These are phyloP conservation scores for Hemicentrotus pulcherrimus DNA, from an alignment of 35 echinoderm and acorn worm genomes.

Conservation along the genomic window DNA sequence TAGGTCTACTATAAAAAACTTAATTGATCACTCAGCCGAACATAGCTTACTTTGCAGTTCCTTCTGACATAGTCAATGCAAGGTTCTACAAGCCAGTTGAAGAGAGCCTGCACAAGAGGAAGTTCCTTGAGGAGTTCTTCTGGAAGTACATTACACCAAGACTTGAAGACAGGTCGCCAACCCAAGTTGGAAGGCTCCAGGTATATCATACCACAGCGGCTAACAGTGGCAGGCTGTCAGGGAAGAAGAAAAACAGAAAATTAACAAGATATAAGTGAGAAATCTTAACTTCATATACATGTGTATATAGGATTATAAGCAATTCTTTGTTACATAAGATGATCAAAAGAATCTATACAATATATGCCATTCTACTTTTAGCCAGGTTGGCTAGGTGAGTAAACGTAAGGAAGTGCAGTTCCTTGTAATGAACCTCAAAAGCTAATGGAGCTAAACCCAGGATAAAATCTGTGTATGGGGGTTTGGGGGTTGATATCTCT, in stretches of 20 bases:
- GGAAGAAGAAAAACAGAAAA: not conserved
- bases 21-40: not conserved
- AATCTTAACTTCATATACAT: not conserved
- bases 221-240: constrained; percentile 94
- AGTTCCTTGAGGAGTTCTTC: constrained; percentile 78
- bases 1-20: too few relatives aligned
- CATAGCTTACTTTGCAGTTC: constrained; percentile 80
- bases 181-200: constrained; percentile 90
- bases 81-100: constrained; percentile 93
- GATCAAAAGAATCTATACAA: not conserved
- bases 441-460: too few relatives aligned
- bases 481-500: not conserved
- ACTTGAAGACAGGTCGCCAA: constrained; percentile 93
- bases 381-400: too few relatives aligned
- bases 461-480: not conserved
- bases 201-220: constrained; percentile 99
- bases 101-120: constrained; percentile 77
- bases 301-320: not conserved
- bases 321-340: not conserved
- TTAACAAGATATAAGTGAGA: not conserved
- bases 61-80: constrained; percentile 77
- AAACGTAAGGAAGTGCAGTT: too few relatives aligned
- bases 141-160: constrained; percentile 85
- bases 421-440: too few relatives aligned
- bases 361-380: not conserved